A percentile compares a stretch with the other conserved stretches of the same genome.
These are phyloP conservation scores for Pelodiscus sinensis DNA, from an alignment of 2,113 vertebrate species.

Conservation along the genomic window DNA sequence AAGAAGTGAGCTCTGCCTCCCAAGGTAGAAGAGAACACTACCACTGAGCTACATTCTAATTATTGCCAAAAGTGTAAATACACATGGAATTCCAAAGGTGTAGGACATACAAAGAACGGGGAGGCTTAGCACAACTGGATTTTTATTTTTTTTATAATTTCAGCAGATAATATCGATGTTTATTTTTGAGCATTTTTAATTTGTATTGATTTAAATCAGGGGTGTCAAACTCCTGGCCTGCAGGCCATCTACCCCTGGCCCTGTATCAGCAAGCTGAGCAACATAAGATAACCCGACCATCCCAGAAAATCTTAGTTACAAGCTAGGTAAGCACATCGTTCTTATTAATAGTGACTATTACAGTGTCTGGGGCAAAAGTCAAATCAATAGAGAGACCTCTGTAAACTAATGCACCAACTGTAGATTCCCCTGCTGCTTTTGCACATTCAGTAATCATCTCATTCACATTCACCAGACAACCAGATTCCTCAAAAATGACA, in stretches of 20 bases:
- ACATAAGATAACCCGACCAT: background rate
- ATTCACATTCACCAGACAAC: background rate
- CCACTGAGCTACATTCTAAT: rapidly evolving
- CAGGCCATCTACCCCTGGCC: background rate
- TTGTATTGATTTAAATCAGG: background rate
- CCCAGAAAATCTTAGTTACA: background rate
- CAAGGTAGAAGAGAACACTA: background rate
- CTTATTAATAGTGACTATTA: background rate
- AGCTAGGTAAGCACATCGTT: background rate
- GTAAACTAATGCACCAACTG: background rate
- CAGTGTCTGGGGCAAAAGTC: background rate
- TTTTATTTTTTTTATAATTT: background rate
- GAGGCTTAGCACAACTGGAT: background rate
- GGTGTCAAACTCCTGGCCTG: too few relatives aligned
- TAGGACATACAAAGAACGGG: background rate
- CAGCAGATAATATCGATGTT: background rate
- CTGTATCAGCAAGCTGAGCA: background rate
- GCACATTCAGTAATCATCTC: background rate
- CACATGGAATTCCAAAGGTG: background rate
- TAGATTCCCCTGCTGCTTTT: background rate
- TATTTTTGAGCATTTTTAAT: background rate
- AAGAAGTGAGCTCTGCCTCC: background rate
- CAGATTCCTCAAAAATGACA: background rate
- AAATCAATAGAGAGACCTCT: background rate
- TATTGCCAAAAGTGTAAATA: background rate